These are phyloP conservation scores for Coreoperca whiteheadi DNA, from an alignment of 2,113 vertebrate genomes.

Conservation along the genomic window DNA sequence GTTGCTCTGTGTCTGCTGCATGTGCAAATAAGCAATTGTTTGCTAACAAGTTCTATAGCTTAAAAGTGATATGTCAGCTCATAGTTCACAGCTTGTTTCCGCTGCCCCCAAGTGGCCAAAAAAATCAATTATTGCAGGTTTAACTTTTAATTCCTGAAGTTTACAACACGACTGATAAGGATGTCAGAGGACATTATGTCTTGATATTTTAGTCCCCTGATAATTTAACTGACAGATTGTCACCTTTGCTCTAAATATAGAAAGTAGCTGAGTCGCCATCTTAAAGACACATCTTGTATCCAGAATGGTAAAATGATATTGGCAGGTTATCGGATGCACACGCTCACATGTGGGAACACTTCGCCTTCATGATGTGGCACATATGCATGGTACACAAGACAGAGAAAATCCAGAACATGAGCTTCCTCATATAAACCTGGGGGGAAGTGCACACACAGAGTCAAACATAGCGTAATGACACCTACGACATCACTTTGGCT, in stretches of 20 bases:
- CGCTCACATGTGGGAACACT: slow-evolving; percentile 8
- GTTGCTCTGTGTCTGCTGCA: not conserved
- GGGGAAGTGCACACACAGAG: slow-evolving; percentile 29
- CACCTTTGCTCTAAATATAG: slow-evolving; percentile 74
- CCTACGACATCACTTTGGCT: slow-evolving; percentile 35
- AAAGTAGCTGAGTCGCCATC: slow-evolving; percentile 48
- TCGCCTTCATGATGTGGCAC: not conserved
- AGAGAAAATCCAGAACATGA: slow-evolving; percentile 27
- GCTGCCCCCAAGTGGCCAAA: slow-evolving; percentile 5
- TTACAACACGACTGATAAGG: slow-evolving; percentile 25
- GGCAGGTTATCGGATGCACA: slow-evolving; percentile 25
- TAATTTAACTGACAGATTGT: slow-evolving; percentile 69
- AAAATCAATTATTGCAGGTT: not conserved
- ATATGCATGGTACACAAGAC: slow-evolving; percentile 13
- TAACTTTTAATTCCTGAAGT: not conserved
- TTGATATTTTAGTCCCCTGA: slow-evolving; percentile 56
- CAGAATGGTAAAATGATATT: slow-evolving; percentile 28
- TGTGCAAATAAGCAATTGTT: not conserved
- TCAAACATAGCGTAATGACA: slow-evolving; percentile 38
- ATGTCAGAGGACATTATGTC: slow-evolving; percentile 41
- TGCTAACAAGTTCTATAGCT: not conserved
- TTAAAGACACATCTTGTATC: slow-evolving; percentile 60
- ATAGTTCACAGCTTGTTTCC: slow-evolving; percentile 11
- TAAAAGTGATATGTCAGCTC: not conserved
- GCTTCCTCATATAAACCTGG: slow-evolving; percentile 31